phyloP scores from a whole-genome alignment of 2,888 invertebrate genomes.

The Drosophila robusta region DNA sequence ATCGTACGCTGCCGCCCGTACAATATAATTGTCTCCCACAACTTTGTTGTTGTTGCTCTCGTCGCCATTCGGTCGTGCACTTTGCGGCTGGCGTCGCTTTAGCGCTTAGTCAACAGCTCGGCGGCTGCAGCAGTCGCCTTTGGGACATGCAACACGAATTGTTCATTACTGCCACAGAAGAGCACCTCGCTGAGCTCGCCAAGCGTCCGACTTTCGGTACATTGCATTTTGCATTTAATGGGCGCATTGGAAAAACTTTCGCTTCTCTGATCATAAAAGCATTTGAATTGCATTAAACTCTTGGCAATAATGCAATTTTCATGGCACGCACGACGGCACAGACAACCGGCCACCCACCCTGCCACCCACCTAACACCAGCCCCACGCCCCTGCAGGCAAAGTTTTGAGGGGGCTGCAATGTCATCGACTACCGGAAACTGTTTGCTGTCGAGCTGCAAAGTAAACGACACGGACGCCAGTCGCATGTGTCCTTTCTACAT shows the following conservation, averaged over 20 bases:
- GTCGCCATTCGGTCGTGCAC: conserved; percentile 55
- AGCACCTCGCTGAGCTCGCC: conserved; percentile 8
- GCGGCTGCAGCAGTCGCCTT: conserved; percentile 4
- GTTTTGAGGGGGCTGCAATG: conserved; percentile 20
- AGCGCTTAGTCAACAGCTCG: conserved; percentile 39
- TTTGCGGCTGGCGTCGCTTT: conserved; percentile 45
- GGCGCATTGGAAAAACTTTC: conserved; percentile 14
- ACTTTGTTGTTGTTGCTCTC: conserved; percentile 22
- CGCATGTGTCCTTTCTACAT: neutral
- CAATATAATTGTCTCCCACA: conserved; percentile 68
- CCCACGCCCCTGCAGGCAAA: conserved; percentile 11
- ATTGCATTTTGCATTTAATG: conserved; percentile 33
- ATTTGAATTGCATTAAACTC: conserved; percentile 65
- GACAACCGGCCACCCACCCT: neutral
- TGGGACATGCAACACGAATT: conserved; percentile 46
- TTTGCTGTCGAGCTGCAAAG: conserved; percentile 46
- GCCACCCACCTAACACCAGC: neutral
- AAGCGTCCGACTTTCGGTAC: conserved; percentile 33
- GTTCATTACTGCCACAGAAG: conserved; percentile 29
- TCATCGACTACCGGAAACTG: conserved; percentile 51
- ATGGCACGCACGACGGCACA: conserved; percentile 31
- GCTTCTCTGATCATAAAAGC: conserved; percentile 46
- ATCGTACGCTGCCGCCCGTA: conserved; percentile 12
- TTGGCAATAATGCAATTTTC: conserved; percentile 62
- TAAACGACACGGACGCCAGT: conserved; percentile 27